phyloP scores from a whole-genome alignment of 2,888 invertebrate species.

The Operophtera brumata region DNA sequence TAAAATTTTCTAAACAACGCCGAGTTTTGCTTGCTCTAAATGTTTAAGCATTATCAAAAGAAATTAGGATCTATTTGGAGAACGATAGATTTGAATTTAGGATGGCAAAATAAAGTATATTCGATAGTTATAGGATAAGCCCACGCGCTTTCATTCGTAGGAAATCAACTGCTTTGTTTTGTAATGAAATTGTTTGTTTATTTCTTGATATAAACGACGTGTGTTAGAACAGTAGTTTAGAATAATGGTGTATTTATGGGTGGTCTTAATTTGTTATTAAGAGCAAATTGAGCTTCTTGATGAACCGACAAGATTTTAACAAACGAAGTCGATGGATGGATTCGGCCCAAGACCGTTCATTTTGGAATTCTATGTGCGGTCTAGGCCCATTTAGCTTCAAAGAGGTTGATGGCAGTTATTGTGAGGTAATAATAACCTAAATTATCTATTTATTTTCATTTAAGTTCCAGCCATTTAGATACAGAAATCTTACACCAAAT shows the following conservation, averaged over 20 bases:
- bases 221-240: conserved; percentile 45
- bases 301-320: too few species aligned
- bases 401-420: too few species aligned
- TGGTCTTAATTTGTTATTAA: conserved; percentile 47
- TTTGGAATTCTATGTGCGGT: too few species aligned
- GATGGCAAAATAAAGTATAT: conserved; percentile 24
- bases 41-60: conserved; percentile 15
- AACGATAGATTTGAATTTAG: conserved; percentile 38
- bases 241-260: conserved; percentile 49
- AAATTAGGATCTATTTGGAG: conserved; percentile 38
- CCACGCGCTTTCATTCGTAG: conserved; percentile 75
- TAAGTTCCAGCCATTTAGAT: too few species aligned
- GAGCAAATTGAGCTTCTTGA: too few species aligned
- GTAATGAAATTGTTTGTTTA: conserved; percentile 74
- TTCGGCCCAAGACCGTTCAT: too few species aligned
- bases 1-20: conserved; percentile 30
- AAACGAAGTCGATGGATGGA: too few species aligned
- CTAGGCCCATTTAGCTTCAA: too few species aligned
- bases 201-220: conserved; percentile 68
- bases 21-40: conserved; percentile 30
- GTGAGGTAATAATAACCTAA: too few species aligned
- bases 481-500: too few species aligned
- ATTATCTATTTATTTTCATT: too few species aligned
- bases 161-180: conserved; percentile 70
- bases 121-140: conserved; percentile 61